A percentile compares a stretch with the other conserved stretches of the same genome.
Evolutionary conservation across 2,888 invertebrate genomes (phyloP).

Genomic region (Drosophila maculinotata): DNA sequence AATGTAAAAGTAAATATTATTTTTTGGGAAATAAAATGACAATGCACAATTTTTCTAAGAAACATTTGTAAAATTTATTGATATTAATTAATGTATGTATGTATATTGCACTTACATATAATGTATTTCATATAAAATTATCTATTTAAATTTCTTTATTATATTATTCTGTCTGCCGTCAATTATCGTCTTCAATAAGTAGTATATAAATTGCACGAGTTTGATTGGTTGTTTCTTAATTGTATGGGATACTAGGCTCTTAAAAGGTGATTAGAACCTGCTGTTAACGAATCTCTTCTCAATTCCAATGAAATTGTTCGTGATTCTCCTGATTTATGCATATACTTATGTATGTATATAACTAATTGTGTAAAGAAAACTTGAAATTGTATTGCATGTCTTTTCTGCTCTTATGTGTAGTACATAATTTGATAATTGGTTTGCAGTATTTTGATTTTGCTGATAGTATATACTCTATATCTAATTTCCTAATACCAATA

Average conservation of each 20-base stretch:
- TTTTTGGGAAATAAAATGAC: background rate
- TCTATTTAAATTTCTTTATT: constrained; percentile 43
- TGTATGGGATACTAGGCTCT: constrained; percentile 24
- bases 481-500: constrained; percentile 48
- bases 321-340: constrained; percentile 27
- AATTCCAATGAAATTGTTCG: constrained; percentile 28
- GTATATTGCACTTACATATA: constrained; percentile 54
- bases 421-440: constrained; percentile 46
- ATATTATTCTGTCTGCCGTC: constrained; percentile 27
- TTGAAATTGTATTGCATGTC: constrained; percentile 65
- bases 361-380: constrained; percentile 58
- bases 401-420: constrained; percentile 55
- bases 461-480: constrained; percentile 15
- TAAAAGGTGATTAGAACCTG: constrained; percentile 33
- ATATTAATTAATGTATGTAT: constrained; percentile 46
- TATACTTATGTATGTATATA: constrained; percentile 34
- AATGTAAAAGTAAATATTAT: too few relatives aligned
- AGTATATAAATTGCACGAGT: constrained; percentile 34
- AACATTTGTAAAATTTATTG: constrained; percentile 65
- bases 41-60: constrained; percentile 47
- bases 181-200: constrained; percentile 17
- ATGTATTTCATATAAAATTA: constrained; percentile 61
- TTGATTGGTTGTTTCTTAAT: constrained; percentile 27
- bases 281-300: constrained; percentile 20
- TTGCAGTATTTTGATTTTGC: constrained; percentile 29